phyloP scores from a whole-genome alignment of 1,140 invertebrate species.

The Branchinecta lindahli region DNA sequence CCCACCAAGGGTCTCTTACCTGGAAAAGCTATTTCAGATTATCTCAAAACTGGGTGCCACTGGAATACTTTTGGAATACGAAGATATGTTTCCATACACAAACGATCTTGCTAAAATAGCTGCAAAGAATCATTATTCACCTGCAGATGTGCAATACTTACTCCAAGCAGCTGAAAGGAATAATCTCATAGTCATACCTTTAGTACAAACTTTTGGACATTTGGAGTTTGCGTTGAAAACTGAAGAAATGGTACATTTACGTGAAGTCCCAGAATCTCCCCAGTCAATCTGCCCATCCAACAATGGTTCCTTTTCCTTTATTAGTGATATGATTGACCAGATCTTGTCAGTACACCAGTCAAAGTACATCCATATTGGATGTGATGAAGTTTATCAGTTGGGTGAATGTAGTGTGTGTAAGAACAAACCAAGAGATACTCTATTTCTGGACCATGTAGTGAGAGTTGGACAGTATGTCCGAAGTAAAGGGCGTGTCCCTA shows the following conservation, averaged over 20 bases:
- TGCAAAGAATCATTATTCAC: constrained; percentile 37
- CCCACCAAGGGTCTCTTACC: constrained; percentile 54
- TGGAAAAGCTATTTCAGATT: constrained; percentile 54
- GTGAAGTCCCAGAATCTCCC: constrained; percentile 39
- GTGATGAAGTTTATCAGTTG: constrained; percentile 50
- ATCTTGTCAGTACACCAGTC: constrained; percentile 40
- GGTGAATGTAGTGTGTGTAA: constrained; percentile 58
- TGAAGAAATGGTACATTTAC: constrained; percentile 33
- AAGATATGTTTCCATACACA: constrained; percentile 39
- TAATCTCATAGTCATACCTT: constrained; percentile 36
- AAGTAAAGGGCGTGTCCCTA: constrained; percentile 34
- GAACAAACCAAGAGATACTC: constrained; percentile 34
- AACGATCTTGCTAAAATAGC: constrained; percentile 37
- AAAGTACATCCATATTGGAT: constrained; percentile 41
- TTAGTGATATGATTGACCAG: constrained; percentile 32
- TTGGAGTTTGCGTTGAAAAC: constrained; percentile 42
- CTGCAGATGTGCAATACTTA: constrained; percentile 28
- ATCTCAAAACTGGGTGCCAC: constrained; percentile 48
- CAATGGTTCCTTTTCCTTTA: constrained; percentile 41
- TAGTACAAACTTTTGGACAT: constrained; percentile 44
- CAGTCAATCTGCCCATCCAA: constrained; percentile 52
- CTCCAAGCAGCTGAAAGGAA: constrained; percentile 31
- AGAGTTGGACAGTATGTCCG: constrained; percentile 32
- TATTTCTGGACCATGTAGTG: constrained; percentile 54
- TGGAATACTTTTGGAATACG: constrained; percentile 37